phyloP scores from a whole-genome alignment of 2,113 vertebrate species.

The Phylloscopus whistleri region DNA sequence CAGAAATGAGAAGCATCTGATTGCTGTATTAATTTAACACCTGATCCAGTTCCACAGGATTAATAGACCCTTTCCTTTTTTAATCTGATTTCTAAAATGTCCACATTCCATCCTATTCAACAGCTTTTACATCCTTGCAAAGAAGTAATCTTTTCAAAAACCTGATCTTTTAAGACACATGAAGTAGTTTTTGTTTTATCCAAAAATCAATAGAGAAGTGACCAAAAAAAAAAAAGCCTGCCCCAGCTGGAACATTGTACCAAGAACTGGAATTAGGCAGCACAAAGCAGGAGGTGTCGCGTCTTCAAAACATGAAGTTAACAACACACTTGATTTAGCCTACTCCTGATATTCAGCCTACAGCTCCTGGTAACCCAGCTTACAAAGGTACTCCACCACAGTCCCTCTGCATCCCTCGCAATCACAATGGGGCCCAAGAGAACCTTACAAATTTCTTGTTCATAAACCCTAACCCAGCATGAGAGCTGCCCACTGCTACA shows the following conservation, averaged over 20 bases:
- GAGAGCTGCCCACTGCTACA: background rate
- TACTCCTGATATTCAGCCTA: background rate
- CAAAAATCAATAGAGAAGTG: background rate
- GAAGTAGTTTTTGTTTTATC: background rate
- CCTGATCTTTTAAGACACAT: background rate
- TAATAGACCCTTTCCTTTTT: background rate
- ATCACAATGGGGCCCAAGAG: background rate
- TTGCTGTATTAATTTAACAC: background rate
- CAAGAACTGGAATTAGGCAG: background rate
- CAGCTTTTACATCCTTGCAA: background rate
- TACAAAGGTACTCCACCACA: background rate
- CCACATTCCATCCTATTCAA: background rate
- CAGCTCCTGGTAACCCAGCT: background rate
- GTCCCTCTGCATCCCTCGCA: background rate
- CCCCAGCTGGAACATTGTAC: background rate
- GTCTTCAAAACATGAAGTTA: background rate
- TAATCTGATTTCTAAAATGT: background rate
- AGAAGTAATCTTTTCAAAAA: background rate
- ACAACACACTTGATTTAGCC: background rate
- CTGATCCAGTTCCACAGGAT: background rate
- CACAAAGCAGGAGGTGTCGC: background rate
- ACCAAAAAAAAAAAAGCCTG: background rate
- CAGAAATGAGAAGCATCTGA: background rate
- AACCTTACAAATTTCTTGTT: background rate
- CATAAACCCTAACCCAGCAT: background rate